Base-by-base conservation (phyloP, 2,888 invertebrate species). In the Syrista parreyssii region DNA sequence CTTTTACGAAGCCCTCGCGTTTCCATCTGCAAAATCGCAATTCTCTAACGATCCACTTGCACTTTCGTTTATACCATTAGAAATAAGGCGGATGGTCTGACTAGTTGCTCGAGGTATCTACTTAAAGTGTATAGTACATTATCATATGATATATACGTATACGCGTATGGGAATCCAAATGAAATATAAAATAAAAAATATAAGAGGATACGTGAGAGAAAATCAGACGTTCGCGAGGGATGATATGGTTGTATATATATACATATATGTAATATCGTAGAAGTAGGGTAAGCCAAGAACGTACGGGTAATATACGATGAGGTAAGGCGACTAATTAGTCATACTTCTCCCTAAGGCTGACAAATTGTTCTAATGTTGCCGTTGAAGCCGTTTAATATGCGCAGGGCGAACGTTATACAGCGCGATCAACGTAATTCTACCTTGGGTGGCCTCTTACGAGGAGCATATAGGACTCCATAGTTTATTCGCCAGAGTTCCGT, bases 261-360 rank as follows among this genome's bases (percentile, higher is more conserved):
- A 12, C 4, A 0, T 36, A 0, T 36, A 15, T 15, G 15, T 40
- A 40, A 40, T 40, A 40, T 40, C 15, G 15, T 15, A 23, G 30
- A 69, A 69, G 11, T 69, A 69, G 69, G 69, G 69, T 69, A 69
- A 69, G 69, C 69, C 69, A 23, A 69, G 69, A 69, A 30, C 69
- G 69, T 69, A 69, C 30, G 78, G 77, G 76, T 84, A 83, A 84
- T 85, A 84, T 83, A 84, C 82, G 85, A 84, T 81, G 82, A 81
- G 85, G 85, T 85, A 84, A 86, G 86, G 84, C 85, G 84, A 87
- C 86, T 88, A 88, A 88, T 88, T 88, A 87, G 86, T 88, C 86
- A 88, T 86, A 87, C 86, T 87, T 86, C 84, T 83, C 84, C 77
- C 84, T 86, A 87, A 87, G 86, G 84, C 86, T 87, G 87, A 88